Base-by-base conservation (phyloP, 2,888 invertebrate genomes). In the Pristionchus fissidentatus region DNA sequence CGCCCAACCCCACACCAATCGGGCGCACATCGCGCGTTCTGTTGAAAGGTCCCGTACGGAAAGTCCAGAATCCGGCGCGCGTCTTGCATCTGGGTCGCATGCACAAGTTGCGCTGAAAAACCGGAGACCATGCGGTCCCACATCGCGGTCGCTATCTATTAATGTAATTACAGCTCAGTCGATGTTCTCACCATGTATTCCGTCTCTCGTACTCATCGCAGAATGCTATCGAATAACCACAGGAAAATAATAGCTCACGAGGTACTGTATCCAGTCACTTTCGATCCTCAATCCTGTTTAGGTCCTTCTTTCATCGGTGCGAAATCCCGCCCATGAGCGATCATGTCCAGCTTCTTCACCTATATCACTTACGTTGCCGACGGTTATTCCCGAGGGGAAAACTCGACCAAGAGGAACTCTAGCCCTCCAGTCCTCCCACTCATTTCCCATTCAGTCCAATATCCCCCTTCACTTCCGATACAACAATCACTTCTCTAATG, bases 401-500 rank as follows among this genome's bases (percentile, higher is more conserved):
- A 29, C 77, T 46, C 77, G 52, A 1, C 77, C 77, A 4, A 52
- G 29, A 19, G 49, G 29, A 15, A 52, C 77, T 52, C 35, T 38
- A 15, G 29, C 29, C 38, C 49, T 52, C 26, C 79, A 38, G 8
- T 26, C 79, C 38, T 41, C 79, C 7, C 49, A 22, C 41, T 57
- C 55, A 1, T 57, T 32, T 22, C 26, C 38, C 10, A 79, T 8
- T 3, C 79, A 81, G 29, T 41, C 46, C 5, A 52, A 32, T 49
- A 73, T 55, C 38, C 83, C 83, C 10, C 66, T 83, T 26, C 83
- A 83, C 41, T 83, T 70, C 55, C 49, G 26, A 38, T 83, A 83
- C 73, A 66, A 73, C 35, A 66, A 83, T n/a, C 32, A 55, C 26
- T 83, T 83, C 73, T 83, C 83, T 2, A 83, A 83, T 83, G 83